These are phyloP conservation scores for Sphaerolaimus hirsutus DNA, from an alignment of 2,888 invertebrate species.

Conservation along the genomic window DNA sequence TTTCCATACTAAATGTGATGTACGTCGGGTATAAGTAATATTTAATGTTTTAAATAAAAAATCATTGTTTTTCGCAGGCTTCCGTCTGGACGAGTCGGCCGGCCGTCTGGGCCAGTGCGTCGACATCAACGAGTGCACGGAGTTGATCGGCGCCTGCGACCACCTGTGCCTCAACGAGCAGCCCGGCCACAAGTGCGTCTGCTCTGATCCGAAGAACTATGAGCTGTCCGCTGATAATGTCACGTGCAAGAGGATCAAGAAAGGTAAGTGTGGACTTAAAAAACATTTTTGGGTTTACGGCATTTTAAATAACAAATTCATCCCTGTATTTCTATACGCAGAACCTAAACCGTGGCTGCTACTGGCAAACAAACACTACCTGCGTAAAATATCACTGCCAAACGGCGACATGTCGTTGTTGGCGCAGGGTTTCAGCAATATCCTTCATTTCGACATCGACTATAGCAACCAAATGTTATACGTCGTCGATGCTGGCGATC, in stretches of 20 bases:
- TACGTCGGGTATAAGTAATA: too few species aligned
- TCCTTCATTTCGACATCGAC: slow-evolving; percentile 84
- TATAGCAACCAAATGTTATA: slow-evolving; percentile 58
- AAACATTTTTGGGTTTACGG: too few species aligned
- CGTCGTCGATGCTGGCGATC: slow-evolving; percentile 57
- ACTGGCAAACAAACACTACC: slow-evolving; percentile 88
- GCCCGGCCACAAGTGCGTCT: slow-evolving; percentile 82
- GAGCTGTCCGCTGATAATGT: slow-evolving; percentile 60
- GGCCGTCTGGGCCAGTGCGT: slow-evolving; percentile 33
- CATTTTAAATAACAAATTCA: too few species aligned
- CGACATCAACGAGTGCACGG: slow-evolving; percentile 20
- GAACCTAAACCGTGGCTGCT: slow-evolving; percentile 54
- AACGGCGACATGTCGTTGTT: slow-evolving; percentile 58
- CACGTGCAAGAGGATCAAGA: slow-evolving; percentile 46
- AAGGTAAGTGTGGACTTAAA: background rate
- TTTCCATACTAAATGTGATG: too few species aligned
- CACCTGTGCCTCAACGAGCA: slow-evolving; percentile 84
- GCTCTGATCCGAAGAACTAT: slow-evolving; percentile 68
- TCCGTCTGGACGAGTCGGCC: background rate
- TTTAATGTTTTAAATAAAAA: too few species aligned
- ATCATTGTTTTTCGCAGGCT: background rate
- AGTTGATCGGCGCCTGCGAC: slow-evolving; percentile 38
- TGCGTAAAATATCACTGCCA: slow-evolving; percentile 76
- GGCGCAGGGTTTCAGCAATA: slow-evolving; percentile 70
- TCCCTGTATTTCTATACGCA: too few species aligned